Evolutionary conservation across 2,888 invertebrate genomes (phyloP), one percentile per base, ranked within the genome.

Genomic region (Seladonia tumulorum): DNA sequence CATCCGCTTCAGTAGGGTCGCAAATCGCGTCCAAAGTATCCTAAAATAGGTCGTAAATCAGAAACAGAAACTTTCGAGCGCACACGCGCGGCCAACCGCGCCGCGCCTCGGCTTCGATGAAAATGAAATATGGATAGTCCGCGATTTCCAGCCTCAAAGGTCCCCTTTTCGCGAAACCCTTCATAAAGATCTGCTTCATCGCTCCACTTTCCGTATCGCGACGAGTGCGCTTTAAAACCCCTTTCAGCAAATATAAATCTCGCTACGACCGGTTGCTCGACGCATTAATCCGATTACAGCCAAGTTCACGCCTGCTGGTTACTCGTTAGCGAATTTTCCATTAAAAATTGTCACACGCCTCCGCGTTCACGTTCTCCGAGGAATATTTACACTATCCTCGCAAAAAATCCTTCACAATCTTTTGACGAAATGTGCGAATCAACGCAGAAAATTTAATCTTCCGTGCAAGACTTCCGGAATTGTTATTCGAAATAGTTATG

Each of bases 281-380:
- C 45, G 68, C 45, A 35, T 79, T 78, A 82, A 84, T 82, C 82
- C 45, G 45, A 71, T 82, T 71, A 45, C 60, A 82, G 49, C 29
- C 42, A 81, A 74, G 70, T 70, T 82, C 29, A 42, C 22, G 74
- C 47, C 35, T n/a, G 29, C 70, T 4, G 29, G 49, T 39, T 39
- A 8, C 57, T 47, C 49, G 29, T 68, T 45, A 10, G 22, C n/a
- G 16, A 7, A 53, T n/a, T 72, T 70, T 14, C 45, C 47, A 5
- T 63, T 14, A 16, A 53, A 53, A 53, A n/a, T 53, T n/a, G 10
- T 4, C n/a, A 53, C n/a, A 53, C 53, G 22, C 10, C 53, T 10
- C 53, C 3, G 25, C 5, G 3, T 35, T 29, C 18, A 47, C 14
- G 35, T 39, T 71, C 39, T 49, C 22, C 8, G 12, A 22, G 22